Conservation (phyloP, 2,888 invertebrate genomes). For the Lasioglossum leucozonium region DNA sequence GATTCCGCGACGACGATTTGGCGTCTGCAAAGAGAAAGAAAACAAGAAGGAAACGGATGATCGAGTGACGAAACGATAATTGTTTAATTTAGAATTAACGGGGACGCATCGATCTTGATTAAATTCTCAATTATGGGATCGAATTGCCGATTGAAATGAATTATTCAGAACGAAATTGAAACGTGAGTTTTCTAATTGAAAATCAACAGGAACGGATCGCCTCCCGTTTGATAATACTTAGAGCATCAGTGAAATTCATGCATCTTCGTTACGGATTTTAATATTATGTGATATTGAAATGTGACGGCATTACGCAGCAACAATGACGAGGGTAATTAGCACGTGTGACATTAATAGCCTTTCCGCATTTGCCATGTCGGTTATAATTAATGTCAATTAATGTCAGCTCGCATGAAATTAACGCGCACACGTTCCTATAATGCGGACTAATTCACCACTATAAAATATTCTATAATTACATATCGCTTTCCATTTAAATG, state of each 20-base stretch:
- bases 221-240: too few relatives aligned
- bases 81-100: neutral
- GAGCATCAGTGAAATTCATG: too few relatives aligned
- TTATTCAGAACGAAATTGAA: neutral
- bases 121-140: too few relatives aligned
- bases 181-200: too few relatives aligned
- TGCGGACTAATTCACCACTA: neutral
- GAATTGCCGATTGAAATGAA: neutral
- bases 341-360: neutral
- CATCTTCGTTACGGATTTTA: too few relatives aligned
- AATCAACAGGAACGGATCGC: too few relatives aligned
- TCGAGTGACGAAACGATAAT: neutral
- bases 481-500: neutral
- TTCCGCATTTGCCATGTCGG: neutral
- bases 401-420: neutral
- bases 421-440: neutral
- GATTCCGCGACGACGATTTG: slow-evolving; percentile 84
- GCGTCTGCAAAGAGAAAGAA: slow-evolving; percentile 80
- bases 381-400: neutral
- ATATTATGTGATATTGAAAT: neutral
- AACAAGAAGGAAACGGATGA: neutral
- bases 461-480: neutral
- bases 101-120: too few relatives aligned
- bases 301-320: neutral
- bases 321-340: neutral